These are phyloP conservation scores for Euspilapteryx auroguttella DNA, from an alignment of 2,888 invertebrate genomes.

Conservation along the genomic window DNA sequence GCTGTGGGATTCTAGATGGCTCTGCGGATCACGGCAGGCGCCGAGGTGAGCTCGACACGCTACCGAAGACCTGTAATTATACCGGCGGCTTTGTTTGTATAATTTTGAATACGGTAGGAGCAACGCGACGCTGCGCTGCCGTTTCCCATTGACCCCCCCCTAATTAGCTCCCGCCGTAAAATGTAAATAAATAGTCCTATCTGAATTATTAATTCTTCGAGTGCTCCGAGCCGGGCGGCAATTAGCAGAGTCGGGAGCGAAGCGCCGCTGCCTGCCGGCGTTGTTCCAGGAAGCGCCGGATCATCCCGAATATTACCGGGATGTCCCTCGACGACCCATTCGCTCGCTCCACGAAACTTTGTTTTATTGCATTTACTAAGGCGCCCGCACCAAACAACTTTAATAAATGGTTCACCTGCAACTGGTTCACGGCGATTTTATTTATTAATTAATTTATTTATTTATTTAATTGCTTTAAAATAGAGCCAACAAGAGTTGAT, in stretches of 20 bases:
- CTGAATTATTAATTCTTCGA: slow-evolving; percentile 7
- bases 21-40: slow-evolving; percentile 22
- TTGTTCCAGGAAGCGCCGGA: no score
- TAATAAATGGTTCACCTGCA: not conserved
- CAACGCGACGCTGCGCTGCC: no score
- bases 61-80: slow-evolving; percentile 10
- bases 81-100: slow-evolving; percentile 18
- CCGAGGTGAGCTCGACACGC: slow-evolving; percentile 14
- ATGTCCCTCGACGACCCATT: not conserved
- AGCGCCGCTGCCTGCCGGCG: not conserved
- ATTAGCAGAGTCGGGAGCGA: slow-evolving; percentile 4
- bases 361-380: slow-evolving; percentile 8
- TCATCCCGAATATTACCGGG: not conserved
- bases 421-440: no score
- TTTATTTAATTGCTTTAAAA: no score
- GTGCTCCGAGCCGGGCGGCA: slow-evolving; percentile 5
- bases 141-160: slow-evolving; percentile 4
- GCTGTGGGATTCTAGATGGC: slow-evolving; percentile 6
- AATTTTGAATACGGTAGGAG: slow-evolving; percentile 24
- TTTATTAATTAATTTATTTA: no score
- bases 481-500: no score
- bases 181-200: slow-evolving; percentile 8
- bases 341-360: slow-evolving; percentile 4
- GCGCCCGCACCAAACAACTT: slow-evolving; percentile 6
- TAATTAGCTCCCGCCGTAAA: slow-evolving; percentile 7